Percentiles rank a stretch among this genome's conserved stretches.
phyloP scores from a whole-genome alignment of 2,888 invertebrate species.

The Neria commutata region DNA sequence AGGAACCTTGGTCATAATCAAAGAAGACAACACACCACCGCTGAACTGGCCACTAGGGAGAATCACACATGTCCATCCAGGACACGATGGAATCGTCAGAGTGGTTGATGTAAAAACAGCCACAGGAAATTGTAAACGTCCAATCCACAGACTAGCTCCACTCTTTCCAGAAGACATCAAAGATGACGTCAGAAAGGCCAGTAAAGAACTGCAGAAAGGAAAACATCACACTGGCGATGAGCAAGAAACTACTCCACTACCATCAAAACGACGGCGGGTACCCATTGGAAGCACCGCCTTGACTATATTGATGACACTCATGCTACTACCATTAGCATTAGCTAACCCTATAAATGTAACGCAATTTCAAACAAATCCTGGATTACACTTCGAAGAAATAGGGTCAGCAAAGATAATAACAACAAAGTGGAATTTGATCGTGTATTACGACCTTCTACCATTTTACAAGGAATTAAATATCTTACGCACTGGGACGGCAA shows the following conservation, averaged over 20 bases:
- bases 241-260: background rate
- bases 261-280: background rate
- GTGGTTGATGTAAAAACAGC: slow-evolving; percentile 17
- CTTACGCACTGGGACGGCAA: slow-evolving; percentile 9
- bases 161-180: background rate
- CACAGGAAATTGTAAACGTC: slow-evolving; percentile 8
- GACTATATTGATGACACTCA: background rate
- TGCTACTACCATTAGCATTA: slow-evolving; percentile 1
- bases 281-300: background rate
- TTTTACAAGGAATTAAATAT: slow-evolving; percentile 13
- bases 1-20: slow-evolving; percentile 14
- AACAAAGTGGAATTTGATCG: slow-evolving; percentile 21
- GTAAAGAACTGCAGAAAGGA: background rate
- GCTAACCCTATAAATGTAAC: background rate
- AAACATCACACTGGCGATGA: background rate
- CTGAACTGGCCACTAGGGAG: slow-evolving; percentile 2
- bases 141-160: slow-evolving; percentile 9
- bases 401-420: slow-evolving; percentile 17
- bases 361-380: slow-evolving; percentile 6
- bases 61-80: slow-evolving; percentile 9
- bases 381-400: slow-evolving; percentile 24
- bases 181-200: background rate
- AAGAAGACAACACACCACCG: slow-evolving; percentile 11
- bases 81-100: slow-evolving; percentile 16
- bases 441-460: slow-evolving; percentile 19